These are phyloP conservation scores for Theocolax elegans DNA, from an alignment of 1,140 invertebrate genomes.

Conservation along the genomic window DNA sequence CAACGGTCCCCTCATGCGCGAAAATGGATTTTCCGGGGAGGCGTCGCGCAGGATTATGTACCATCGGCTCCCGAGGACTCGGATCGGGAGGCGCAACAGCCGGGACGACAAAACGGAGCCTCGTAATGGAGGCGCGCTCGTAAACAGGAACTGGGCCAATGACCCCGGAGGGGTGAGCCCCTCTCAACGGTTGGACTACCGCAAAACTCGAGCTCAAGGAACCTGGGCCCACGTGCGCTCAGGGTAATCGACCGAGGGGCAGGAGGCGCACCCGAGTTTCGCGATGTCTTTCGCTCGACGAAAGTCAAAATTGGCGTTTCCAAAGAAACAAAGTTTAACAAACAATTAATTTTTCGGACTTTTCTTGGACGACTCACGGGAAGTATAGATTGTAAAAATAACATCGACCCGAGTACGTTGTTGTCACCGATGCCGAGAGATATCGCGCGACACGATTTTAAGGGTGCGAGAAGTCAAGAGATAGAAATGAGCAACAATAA, in stretches of 20 bases:
- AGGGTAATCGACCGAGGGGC: background rate
- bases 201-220: background rate
- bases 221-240: background rate
- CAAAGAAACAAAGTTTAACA: no score
- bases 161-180: background rate
- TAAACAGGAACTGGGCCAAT: constrained; percentile 25
- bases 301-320: no score
- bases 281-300: no score
- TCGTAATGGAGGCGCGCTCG: background rate
- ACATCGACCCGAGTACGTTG: no score
- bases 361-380: no score
- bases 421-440: background rate
- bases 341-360: no score
- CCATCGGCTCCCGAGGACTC: background rate
- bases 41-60: background rate
- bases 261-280: no score
- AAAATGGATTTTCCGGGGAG: background rate
- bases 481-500: constrained; percentile 13
- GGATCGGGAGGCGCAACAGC: no score
- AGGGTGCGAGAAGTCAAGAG: background rate
- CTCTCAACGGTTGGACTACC: background rate
- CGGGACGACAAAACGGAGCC: background rate
- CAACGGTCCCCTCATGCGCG: background rate
- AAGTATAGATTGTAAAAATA: no score
- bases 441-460: background rate